Evolutionary conservation across 1,140 invertebrate species (phyloP), one percentile per base, ranked within the genome.

Genomic region (Brachionus calyciflorus): DNA sequence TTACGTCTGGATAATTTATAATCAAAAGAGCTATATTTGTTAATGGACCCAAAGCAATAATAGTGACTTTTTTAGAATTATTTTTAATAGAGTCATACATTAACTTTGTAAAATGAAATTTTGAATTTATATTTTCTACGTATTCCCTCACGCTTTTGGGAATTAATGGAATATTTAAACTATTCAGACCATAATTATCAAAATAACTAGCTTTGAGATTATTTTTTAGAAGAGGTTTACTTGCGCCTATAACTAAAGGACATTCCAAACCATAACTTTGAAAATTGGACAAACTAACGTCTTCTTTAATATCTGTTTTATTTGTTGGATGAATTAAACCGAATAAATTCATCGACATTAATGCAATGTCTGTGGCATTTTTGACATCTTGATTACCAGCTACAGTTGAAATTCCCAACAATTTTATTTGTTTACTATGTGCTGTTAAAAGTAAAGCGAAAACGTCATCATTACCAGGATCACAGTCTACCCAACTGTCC

Each of bases 401-500:
- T 17, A 26, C 55, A 21, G 55, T 60, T 26, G 55, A 60, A 33
- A 60, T 60, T 14, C 55, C 55, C 6, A 60, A 14, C 14, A 60
- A 17, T 17, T 60, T 21, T 9, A 60, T 2, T 2, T 14, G 5
- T 12, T 14, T 14, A 30, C 4, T 6, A 60, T 60, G 21, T 6
- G 55, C 17, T 17, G 55, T 24, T 40, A 60, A 60, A 26, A 60
- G 6, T 2, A 60, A 26, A 14, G 55, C 55, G 9, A 60, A 2
- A 5, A 14, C 9, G 26, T 60, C 55, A 60, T 60, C 55, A 60
- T 26, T 14, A n/a, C 55, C 55, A 2, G 55, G 55, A 60, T 60
- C 55, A 40, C 55, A 60, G 21, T 60, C 55, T 14, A 60, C 5
- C 55, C 55, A 60, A 40, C 49, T 5, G 9, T 37, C 4, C 9